A percentile compares a stretch with the other conserved stretches of the same genome.
phyloP scores from a whole-genome alignment of 2,888 invertebrate genomes.

The Ophion obscuratus region DNA sequence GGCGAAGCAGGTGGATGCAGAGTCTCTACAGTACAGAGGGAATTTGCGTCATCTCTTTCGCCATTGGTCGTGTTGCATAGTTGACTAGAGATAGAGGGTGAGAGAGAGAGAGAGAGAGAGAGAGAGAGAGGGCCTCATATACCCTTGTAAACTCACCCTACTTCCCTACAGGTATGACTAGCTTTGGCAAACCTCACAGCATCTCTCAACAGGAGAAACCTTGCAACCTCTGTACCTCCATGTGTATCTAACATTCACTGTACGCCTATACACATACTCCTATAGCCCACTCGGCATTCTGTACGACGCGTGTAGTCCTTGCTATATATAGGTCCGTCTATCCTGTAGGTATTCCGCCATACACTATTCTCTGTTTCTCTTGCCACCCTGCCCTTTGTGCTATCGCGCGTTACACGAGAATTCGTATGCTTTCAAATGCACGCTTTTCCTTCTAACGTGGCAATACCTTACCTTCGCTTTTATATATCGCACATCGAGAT shows the following conservation, averaged over 20 bases:
- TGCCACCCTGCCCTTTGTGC: constrained; percentile 51
- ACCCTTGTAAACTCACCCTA: constrained; percentile 72
- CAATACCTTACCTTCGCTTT: constrained; percentile 10
- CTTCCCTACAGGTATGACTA: constrained; percentile 53
- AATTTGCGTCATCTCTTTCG: constrained; percentile 36
- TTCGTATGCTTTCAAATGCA: constrained; percentile 43
- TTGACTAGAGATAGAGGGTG: background rate
- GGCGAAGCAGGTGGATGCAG: constrained; percentile 23
- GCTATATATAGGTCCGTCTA: constrained; percentile 15
- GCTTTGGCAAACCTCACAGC: constrained; percentile 63
- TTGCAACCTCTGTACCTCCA: constrained; percentile 38
- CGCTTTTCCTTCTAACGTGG: constrained; percentile 21
- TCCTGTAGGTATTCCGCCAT: background rate
- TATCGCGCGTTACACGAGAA: constrained; percentile 51
- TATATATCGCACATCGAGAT: constrained; percentile 12
- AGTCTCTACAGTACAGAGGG: constrained; percentile 22
- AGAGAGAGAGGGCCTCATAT: constrained; percentile 60
- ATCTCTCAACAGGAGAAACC: constrained; percentile 34
- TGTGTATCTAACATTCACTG: constrained; percentile 25
- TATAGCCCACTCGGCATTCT: constrained; percentile 76
- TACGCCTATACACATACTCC: constrained; percentile 11
- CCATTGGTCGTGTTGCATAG: constrained; percentile 11
- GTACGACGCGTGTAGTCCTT: constrained; percentile 75
- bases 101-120: constrained; percentile 37
- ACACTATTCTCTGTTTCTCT: constrained; percentile 8